phyloP scores from a whole-genome alignment of 2,888 invertebrate species.

The Polyploca ridens region DNA sequence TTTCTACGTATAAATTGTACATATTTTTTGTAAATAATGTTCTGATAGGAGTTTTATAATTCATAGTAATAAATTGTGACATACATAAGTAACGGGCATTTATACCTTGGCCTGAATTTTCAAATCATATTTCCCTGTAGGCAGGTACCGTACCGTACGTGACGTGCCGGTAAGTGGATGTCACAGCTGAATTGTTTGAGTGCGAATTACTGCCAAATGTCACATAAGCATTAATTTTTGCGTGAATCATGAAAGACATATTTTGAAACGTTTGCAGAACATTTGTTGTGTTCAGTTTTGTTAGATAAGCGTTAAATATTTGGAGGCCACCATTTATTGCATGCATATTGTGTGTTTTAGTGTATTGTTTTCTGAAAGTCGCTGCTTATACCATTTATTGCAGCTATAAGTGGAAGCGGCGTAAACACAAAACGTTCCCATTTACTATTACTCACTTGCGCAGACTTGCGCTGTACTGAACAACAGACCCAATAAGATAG shows the following conservation, averaged over 20 bases:
- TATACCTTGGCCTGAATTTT: not conserved
- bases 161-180: too few species aligned
- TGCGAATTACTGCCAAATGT: not conserved
- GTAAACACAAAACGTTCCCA: too few species aligned
- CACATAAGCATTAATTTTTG: not conserved
- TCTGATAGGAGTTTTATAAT: too few species aligned
- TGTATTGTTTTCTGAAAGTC: not conserved
- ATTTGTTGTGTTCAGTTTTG: not conserved
- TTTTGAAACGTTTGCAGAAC: not conserved
- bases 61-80: too few species aligned
- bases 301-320: not conserved
- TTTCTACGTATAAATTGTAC: too few species aligned
- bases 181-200: not conserved
- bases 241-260: not conserved
- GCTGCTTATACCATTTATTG: not conserved
- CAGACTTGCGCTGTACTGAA: too few species aligned
- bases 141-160: too few species aligned
- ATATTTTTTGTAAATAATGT: too few species aligned
- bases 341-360: not conserved
- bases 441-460: too few species aligned
- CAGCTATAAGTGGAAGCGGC: too few species aligned
- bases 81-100: too few species aligned
- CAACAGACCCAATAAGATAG: too few species aligned
- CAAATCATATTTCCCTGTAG: not conserved
- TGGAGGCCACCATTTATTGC: not conserved